Evolutionary conservation across 2,888 invertebrate genomes (phyloP).

Genomic region (Artemia sinica): DNA sequence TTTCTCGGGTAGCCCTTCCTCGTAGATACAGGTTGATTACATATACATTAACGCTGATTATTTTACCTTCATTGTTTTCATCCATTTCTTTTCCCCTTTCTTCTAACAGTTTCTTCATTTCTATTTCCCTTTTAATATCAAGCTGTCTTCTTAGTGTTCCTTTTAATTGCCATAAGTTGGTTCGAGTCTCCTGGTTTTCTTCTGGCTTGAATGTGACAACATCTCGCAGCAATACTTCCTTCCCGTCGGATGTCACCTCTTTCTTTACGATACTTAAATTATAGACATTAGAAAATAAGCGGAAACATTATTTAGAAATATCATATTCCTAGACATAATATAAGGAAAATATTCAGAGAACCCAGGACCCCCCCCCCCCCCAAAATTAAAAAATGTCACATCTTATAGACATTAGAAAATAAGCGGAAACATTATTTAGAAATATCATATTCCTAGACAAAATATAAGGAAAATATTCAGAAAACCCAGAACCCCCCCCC

Average conservation of each 20-base stretch:
- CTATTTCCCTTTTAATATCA: not conserved
- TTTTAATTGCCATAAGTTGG: not conserved
- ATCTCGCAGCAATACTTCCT: constrained; percentile 28
- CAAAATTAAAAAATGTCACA: too few species aligned
- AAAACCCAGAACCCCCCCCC: too few species aligned
- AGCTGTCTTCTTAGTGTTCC: constrained; percentile 2
- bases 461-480: too few species aligned
- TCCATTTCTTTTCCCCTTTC: not conserved
- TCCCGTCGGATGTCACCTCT: constrained; percentile 29
- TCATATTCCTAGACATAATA: not conserved
- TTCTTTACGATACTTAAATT: constrained; percentile 31
- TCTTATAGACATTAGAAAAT: constrained; percentile 17
- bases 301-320: not conserved
- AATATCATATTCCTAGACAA: not conserved
- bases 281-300: constrained; percentile 16
- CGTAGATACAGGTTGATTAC: too few species aligned
- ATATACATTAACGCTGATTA: too few species aligned
- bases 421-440: not conserved
- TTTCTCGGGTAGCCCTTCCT: too few species aligned
- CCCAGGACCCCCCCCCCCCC: too few species aligned
- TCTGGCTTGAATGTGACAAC: constrained; percentile 14
- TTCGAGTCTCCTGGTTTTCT: not conserved
- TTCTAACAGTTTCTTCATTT: constrained; percentile 4
- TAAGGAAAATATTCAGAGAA: too few species aligned
- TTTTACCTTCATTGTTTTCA: not conserved